Conservation (phyloP, 1,140 invertebrate genomes). For the Platyura marginata region DNA sequence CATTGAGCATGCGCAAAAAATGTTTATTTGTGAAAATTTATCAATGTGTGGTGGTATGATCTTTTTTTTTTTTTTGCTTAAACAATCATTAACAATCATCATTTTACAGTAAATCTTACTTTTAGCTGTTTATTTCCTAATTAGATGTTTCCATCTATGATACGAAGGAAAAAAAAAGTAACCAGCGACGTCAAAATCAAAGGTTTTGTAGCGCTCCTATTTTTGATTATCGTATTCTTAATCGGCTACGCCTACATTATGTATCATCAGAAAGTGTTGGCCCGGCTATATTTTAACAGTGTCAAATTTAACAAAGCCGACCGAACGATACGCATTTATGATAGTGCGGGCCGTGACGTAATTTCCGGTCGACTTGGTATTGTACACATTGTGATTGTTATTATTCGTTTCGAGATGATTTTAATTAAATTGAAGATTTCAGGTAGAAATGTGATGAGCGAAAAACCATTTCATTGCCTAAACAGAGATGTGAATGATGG, state of each 20-base stretch:
- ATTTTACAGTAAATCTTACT: not conserved
- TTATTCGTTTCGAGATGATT: no score
- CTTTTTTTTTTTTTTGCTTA: no score
- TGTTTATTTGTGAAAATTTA: no score
- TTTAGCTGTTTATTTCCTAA: slow-evolving; percentile 3
- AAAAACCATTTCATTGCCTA: slow-evolving; percentile 48
- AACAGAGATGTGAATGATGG: slow-evolving; percentile 36
- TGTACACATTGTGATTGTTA: no score
- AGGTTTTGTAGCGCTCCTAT: slow-evolving; percentile 60
- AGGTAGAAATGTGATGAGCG: not conserved
- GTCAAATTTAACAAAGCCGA: slow-evolving; percentile 68
- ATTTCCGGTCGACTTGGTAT: no score
- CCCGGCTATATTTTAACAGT: slow-evolving; percentile 63
- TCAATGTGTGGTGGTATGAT: no score
- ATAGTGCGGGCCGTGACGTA: no score
- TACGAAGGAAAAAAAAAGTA: slow-evolving; percentile 39
- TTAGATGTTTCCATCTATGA: slow-evolving; percentile 31
- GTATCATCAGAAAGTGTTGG: slow-evolving; percentile 61
- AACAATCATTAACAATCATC: not conserved
- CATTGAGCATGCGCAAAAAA: no score
- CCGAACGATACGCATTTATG: slow-evolving; percentile 51
- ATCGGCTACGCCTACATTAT: slow-evolving; percentile 66
- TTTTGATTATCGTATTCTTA: slow-evolving; percentile 59
- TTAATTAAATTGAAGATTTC: no score
- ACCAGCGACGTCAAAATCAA: slow-evolving; percentile 51